A percentile compares a stretch with the other conserved stretches of the same genome.
phyloP scores from a whole-genome alignment of 2,797 vertebrate genomes.

The Agapornis canus region DNA sequence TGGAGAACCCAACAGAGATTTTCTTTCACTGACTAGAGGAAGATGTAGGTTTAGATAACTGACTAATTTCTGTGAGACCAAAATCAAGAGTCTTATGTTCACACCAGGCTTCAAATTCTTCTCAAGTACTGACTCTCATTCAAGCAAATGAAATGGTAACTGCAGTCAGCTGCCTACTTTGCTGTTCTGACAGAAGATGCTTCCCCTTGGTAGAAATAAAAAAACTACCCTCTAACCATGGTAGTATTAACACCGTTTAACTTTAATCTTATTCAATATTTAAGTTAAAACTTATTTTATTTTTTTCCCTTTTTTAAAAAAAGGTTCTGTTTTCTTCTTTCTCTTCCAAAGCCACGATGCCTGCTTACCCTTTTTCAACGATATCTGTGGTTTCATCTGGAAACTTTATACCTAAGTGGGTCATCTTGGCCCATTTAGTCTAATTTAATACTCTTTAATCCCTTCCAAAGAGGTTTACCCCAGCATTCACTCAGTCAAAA shows the following conservation, averaged over 20 bases:
- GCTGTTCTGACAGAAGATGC: neutral
- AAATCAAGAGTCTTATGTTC: neutral
- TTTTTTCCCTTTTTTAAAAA: neutral
- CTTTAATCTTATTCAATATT: neutral
- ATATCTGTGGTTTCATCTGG: neutral
- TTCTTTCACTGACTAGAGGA: neutral
- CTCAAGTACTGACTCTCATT: neutral
- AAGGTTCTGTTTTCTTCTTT: neutral
- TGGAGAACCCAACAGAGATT: neutral
- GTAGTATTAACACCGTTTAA: neutral
- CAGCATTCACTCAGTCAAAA: neutral
- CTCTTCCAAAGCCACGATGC: neutral
- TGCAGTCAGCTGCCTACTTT: neutral
- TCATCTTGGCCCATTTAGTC: neutral
- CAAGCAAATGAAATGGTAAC: neutral
- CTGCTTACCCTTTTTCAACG: neutral
- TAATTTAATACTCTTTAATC: neutral
- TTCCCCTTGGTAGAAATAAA: neutral
- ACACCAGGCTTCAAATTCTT: neutral
- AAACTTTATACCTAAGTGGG: neutral
- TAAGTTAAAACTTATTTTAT: neutral
- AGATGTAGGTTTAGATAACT: neutral
- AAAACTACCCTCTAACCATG: neutral
- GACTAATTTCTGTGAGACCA: neutral
- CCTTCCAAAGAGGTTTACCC: neutral